These are phyloP conservation scores for Manis pentadactyla DNA, from an alignment of 2,797 vertebrate species.

Conservation along the genomic window DNA sequence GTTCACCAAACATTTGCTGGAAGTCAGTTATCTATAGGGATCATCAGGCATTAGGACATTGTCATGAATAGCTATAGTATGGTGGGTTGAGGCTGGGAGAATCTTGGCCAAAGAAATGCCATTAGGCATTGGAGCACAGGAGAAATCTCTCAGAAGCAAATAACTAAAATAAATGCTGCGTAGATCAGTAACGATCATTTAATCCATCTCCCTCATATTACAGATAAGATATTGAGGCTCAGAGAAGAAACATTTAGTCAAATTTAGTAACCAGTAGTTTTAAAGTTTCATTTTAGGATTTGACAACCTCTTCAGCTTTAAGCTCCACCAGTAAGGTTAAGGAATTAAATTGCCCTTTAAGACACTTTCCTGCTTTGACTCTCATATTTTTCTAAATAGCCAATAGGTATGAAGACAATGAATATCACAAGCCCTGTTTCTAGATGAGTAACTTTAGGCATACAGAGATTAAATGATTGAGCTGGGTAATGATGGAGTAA, in stretches of 20 bases:
- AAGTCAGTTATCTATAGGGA: background rate
- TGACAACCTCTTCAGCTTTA: background rate
- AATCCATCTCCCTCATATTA: background rate
- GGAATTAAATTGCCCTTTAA: background rate
- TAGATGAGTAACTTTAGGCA: background rate
- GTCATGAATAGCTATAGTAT: background rate
- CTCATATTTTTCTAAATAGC: background rate
- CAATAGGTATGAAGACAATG: background rate
- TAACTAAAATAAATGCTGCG: background rate
- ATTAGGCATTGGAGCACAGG: background rate
- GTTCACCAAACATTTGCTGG: background rate
- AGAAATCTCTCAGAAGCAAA: background rate
- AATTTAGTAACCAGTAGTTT: background rate
- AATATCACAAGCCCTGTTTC: background rate
- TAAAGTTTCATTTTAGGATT: constrained; percentile 21
- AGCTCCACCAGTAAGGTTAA: background rate
- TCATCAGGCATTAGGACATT: background rate
- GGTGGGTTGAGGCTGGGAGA: background rate
- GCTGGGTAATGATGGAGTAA: background rate
- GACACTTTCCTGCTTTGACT: background rate
- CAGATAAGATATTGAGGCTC: background rate
- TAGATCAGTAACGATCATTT: background rate
- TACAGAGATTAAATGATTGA: background rate
- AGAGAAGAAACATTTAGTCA: background rate
- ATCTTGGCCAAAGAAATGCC: background rate